phyloP scores from a whole-genome alignment of 2,113 vertebrate species.

The Lycaon pictus region DNA sequence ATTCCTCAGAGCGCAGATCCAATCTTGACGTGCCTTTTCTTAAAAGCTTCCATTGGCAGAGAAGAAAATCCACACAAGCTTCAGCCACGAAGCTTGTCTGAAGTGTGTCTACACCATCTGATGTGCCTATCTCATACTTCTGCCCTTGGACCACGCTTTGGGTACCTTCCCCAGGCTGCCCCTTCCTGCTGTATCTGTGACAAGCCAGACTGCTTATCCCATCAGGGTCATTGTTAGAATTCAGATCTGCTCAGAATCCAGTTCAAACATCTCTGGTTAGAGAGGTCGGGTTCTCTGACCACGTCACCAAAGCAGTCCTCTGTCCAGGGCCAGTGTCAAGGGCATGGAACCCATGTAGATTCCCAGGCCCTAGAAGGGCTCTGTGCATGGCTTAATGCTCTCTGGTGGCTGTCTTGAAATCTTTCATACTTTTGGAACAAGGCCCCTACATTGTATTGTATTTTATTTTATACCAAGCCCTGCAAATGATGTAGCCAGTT shows the following conservation, averaged over 20 bases:
- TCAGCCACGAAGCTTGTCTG: background rate
- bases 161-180: fast-evolving
- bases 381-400: fast-evolving
- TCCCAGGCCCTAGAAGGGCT: background rate
- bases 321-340: fast-evolving
- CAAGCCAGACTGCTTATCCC: background rate
- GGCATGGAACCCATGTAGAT: fast-evolving
- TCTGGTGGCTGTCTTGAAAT: background rate
- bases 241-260: background rate
- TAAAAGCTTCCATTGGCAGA: too few species aligned
- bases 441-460: too few species aligned
- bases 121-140: fast-evolving
- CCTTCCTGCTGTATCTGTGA: too few species aligned
- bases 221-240: background rate
- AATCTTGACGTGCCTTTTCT: fast-evolving
- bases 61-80: too few species aligned
- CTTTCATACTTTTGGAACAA: background rate
- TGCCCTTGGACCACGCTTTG: too few species aligned
- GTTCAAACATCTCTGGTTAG: background rate
- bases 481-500: fast-evolving
- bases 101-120: background rate
- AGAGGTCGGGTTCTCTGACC: too few species aligned
- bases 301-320: background rate
- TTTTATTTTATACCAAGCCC: background rate
- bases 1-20: too few species aligned